phyloP scores from a whole-genome alignment of 2,888 invertebrate species.

The Ichneumon xanthorius region DNA sequence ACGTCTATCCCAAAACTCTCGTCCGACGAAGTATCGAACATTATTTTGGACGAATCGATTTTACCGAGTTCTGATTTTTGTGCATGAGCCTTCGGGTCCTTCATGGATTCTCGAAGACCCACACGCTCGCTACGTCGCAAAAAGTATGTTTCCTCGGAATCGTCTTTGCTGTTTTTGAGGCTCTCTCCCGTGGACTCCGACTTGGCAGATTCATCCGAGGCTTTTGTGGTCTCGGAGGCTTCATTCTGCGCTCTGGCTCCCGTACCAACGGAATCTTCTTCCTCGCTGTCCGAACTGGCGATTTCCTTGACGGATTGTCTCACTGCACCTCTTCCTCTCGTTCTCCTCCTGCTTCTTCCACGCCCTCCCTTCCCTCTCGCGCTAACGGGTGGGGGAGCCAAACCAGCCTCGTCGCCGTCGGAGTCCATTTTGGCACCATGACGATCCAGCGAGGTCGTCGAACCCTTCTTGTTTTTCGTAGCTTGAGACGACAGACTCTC shows the following conservation, averaged over 20 bases:
- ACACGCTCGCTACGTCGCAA: constrained; percentile 76
- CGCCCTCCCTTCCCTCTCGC: constrained; percentile 41
- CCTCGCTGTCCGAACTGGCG: constrained; percentile 77
- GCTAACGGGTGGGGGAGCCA: constrained; percentile 24
- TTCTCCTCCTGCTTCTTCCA: constrained; percentile 12
- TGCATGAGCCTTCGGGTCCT: constrained; percentile 75
- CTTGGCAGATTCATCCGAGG: constrained; percentile 37
- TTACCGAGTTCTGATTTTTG: constrained; percentile 80
- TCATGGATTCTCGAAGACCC: constrained; percentile 71
- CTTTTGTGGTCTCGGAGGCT: constrained; percentile 28
- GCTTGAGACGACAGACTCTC: constrained; percentile 21
- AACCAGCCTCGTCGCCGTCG: constrained; percentile 48
- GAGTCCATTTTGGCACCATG: constrained; percentile 57
- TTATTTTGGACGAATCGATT: constrained; percentile 74
- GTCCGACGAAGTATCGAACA: constrained; percentile 81
- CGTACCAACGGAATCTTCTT: constrained; percentile 73
- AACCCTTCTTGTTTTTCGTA: constrained; percentile 42
- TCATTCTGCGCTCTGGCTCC: constrained; percentile 50
- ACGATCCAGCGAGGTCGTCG: constrained; percentile 56
- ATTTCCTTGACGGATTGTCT: constrained; percentile 66
- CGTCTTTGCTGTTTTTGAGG: constrained; percentile 66
- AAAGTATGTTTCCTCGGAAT: constrained; percentile 61
- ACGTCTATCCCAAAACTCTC: constrained; percentile 82
- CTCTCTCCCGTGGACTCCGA: constrained; percentile 21
- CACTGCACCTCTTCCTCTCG: constrained; percentile 35